Evolutionary conservation across 2,888 invertebrate genomes (phyloP).

Genomic region (Eledone cirrhosa): DNA sequence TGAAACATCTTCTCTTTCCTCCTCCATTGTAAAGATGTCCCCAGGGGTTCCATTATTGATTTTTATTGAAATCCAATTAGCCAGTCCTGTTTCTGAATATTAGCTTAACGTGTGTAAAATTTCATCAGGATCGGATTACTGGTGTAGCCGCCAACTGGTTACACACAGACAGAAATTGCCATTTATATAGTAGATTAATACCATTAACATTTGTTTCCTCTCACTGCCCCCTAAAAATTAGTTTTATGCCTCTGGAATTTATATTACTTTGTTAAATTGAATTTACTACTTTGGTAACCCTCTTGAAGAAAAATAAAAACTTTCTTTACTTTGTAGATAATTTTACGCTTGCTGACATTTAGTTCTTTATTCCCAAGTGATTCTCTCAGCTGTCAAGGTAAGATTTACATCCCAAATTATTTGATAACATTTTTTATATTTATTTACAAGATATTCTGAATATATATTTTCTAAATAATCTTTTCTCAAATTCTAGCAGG

Average conservation of each 20-base stretch:
- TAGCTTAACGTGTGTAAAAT: too few relatives aligned
- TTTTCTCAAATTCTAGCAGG: too few relatives aligned
- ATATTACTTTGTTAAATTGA: not conserved
- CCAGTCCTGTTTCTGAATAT: too few relatives aligned
- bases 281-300: not conserved
- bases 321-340: conserved; percentile 46
- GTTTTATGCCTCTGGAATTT: not conserved
- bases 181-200: too few relatives aligned
- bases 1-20: too few relatives aligned
- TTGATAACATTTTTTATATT: not conserved
- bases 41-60: too few relatives aligned
- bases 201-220: not conserved
- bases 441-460: not conserved
- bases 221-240: not conserved
- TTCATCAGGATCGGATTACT: too few relatives aligned
- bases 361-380: conserved; percentile 52
- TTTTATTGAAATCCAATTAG: too few relatives aligned
- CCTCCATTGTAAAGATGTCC: too few relatives aligned
- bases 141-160: too few relatives aligned
- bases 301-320: not conserved
- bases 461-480: too few relatives aligned
- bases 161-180: too few relatives aligned
- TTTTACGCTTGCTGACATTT: conserved; percentile 56
- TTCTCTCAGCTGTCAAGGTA: conserved; percentile 37
- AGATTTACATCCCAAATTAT: not conserved